A percentile compares a stretch with the other conserved stretches of the same genome.
Conservation (phyloP, 2,113 vertebrate species). For the Hippocampus comes region DNA sequence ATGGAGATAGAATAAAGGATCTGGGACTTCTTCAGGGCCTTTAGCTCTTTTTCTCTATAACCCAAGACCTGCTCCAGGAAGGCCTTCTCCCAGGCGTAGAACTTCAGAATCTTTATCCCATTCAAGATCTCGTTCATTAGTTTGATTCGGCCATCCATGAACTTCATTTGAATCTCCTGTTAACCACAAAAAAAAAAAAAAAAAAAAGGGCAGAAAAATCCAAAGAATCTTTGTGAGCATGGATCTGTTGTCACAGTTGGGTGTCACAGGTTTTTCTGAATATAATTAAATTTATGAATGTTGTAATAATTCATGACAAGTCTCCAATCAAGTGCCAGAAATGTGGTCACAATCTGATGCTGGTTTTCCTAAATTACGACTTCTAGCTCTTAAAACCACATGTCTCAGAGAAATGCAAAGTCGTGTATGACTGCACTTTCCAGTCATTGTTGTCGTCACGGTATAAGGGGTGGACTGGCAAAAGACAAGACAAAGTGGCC, state of each 20-base stretch:
- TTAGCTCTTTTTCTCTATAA: conserved; percentile 79
- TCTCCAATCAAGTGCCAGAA: conserved; percentile 61
- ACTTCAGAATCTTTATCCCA: conserved; percentile 85
- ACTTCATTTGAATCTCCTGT: conserved; percentile 89
- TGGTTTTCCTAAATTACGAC: conserved; percentile 57
- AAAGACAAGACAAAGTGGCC: conserved; percentile 64
- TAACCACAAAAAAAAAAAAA: conserved; percentile 25
- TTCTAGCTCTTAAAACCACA: conserved; percentile 56
- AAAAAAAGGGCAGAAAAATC: not conserved
- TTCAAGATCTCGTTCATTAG: conserved; percentile 84
- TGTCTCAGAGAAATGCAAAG: conserved; percentile 67
- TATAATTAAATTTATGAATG: conserved; percentile 25
- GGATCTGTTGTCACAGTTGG: conserved; percentile 32
- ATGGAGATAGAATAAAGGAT: conserved; percentile 89
- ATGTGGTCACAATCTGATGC: conserved; percentile 53
- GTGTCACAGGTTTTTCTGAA: conserved; percentile 34
- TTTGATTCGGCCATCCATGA: conserved; percentile 84
- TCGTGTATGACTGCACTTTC: conserved; percentile 58
- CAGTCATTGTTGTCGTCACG: conserved; percentile 69
- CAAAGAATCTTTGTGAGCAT: conserved; percentile 44
- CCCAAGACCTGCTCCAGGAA: conserved; percentile 80
- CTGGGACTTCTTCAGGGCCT: conserved; percentile 83
- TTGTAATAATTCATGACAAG: conserved; percentile 56
- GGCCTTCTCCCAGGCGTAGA: conserved; percentile 87
- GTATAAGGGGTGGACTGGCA: conserved; percentile 60